A percentile compares a stretch with the other conserved stretches of the same genome.
phyloP scores from a whole-genome alignment of 2,888 invertebrate species.

The Schizaphis graminum region DNA sequence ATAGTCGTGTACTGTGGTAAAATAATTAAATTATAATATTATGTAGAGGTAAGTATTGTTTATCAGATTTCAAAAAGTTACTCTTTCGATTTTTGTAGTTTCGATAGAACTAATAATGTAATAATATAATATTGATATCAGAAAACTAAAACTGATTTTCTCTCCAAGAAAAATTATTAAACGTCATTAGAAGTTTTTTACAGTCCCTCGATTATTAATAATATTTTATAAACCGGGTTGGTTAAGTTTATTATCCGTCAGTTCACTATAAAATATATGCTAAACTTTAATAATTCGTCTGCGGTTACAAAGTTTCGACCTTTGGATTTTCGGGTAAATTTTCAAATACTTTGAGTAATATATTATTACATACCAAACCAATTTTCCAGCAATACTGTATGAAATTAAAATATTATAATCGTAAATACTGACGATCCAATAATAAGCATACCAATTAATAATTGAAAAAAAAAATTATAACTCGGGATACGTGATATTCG shows the following conservation, averaged over 20 bases:
- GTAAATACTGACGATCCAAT: neutral
- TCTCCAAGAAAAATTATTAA: neutral
- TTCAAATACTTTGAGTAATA: neutral
- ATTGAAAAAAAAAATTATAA: neutral
- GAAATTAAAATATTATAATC: neutral
- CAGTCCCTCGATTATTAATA: neutral
- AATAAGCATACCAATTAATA: neutral
- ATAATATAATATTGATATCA: neutral
- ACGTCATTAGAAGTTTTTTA: neutral
- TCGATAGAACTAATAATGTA: neutral
- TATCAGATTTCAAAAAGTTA: neutral
- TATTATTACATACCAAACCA: neutral
- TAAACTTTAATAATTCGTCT: conserved; percentile 7
- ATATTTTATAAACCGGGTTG: neutral
- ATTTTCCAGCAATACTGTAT: neutral
- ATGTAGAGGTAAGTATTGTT: neutral
- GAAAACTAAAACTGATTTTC: neutral
- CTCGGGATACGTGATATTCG: too few species aligned
- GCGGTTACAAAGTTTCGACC: neutral
- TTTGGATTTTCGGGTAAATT: neutral
- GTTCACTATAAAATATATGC: neutral
- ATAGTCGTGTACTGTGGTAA: neutral
- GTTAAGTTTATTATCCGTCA: neutral
- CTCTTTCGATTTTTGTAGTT: neutral
- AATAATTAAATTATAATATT: neutral